A percentile compares a stretch with the other conserved stretches of the same genome.
phyloP scores from a whole-genome alignment of 2,113 vertebrate species.

The Aptenodytes patagonicus region DNA sequence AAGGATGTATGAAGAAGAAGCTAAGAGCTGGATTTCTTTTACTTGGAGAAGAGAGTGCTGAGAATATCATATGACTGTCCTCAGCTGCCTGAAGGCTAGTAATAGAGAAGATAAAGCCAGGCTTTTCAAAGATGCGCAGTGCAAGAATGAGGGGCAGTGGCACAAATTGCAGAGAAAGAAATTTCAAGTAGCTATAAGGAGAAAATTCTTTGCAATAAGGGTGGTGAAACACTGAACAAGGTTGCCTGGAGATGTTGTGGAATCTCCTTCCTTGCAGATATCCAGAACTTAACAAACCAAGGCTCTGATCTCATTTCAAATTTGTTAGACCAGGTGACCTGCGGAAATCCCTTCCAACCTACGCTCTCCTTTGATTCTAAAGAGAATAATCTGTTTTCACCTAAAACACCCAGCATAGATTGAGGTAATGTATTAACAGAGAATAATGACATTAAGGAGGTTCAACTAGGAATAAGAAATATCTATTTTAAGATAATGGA shows the following conservation, averaged over 20 bases:
- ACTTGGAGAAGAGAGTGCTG: background rate
- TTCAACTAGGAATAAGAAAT: background rate
- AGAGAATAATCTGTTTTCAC: background rate
- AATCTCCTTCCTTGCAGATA: background rate
- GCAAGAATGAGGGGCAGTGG: background rate
- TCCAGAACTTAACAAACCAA: background rate
- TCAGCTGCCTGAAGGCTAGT: background rate
- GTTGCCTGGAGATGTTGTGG: background rate
- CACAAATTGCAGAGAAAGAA: background rate
- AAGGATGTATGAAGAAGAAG: background rate
- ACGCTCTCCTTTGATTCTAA: background rate
- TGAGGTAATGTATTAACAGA: background rate
- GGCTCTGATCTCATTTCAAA: background rate
- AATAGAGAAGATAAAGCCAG: background rate
- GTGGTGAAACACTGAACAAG: background rate
- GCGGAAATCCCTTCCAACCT: background rate
- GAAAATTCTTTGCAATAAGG: background rate
- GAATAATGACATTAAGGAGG: background rate
- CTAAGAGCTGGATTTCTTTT: background rate
- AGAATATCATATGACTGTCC: background rate
- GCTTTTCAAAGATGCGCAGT: background rate
- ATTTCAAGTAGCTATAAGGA: background rate
- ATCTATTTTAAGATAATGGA: background rate
- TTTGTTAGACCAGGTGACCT: background rate
- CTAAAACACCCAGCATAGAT: background rate